A percentile compares a stretch with the other conserved stretches of the same genome.
Evolutionary conservation across 35 echinoderm and acorn worm genomes (phyloP).

Genomic region (Heliocidaris erythrogramma): DNA sequence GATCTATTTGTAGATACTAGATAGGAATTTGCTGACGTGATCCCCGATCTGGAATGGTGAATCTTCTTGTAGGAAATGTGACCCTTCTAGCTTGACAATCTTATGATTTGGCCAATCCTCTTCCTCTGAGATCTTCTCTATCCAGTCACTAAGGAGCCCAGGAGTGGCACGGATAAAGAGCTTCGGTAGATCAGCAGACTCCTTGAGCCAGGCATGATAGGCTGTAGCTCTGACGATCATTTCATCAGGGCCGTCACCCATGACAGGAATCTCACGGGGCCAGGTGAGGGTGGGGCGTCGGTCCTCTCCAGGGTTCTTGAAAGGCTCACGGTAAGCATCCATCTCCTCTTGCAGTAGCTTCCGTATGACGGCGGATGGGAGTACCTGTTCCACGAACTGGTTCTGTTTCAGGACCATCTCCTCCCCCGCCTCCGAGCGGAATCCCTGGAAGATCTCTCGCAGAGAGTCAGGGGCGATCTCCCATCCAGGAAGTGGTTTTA

Average conservation of each 20-base stretch:
- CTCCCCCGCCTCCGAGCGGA: slow-evolving; percentile 68
- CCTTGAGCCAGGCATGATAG: slow-evolving; percentile 51
- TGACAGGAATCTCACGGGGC: slow-evolving; percentile 73
- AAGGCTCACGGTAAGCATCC: slow-evolving; percentile 64
- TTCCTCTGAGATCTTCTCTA: slow-evolving; percentile 20
- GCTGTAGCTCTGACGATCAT: slow-evolving; percentile 62
- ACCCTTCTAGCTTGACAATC: slow-evolving; percentile 56
- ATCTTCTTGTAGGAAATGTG: slow-evolving; percentile 89
- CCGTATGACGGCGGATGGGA: slow-evolving; percentile 57
- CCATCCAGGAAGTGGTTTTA: slow-evolving; percentile 40
- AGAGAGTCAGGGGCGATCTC: slow-evolving; percentile 50
- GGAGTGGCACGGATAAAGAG: slow-evolving; percentile 63
- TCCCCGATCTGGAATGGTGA: slow-evolving; percentile 81
- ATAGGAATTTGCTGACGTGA: slow-evolving; percentile 64
- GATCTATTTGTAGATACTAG: slow-evolving; percentile 37
- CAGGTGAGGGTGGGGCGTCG: slow-evolving; percentile 76
- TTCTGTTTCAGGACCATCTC: slow-evolving; percentile 81
- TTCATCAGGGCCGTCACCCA: slow-evolving; percentile 63
- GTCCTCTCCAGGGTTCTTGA: slow-evolving; percentile 46
- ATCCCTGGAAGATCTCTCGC: slow-evolving; percentile 45
- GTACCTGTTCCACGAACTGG: slow-evolving; percentile 67
- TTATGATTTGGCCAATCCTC: slow-evolving; percentile 60
- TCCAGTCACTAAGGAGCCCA: slow-evolving; percentile 55
- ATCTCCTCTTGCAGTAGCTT: slow-evolving; percentile 65
- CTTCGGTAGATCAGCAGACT: slow-evolving; percentile 63